Conservation (phyloP, 2,888 invertebrate species). For the Hypolimnas misippus region DNA sequence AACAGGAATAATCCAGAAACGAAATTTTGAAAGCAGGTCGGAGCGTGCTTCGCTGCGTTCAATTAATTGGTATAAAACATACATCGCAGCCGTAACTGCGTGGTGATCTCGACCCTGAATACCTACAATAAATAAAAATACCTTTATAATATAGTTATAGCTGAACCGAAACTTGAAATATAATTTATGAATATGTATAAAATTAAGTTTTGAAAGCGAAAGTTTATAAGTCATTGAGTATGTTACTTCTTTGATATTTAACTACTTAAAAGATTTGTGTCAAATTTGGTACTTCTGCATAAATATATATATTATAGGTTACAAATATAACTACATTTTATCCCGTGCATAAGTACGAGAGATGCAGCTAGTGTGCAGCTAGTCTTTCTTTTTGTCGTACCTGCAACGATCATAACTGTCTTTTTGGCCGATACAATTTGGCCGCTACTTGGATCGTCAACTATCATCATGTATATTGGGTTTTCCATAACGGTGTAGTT, state of each 20-base stretch:
- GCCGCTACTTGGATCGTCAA: conserved; percentile 76
- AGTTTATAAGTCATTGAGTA: too few species aligned
- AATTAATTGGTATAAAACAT: conserved; percentile 70
- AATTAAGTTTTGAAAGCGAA: too few species aligned
- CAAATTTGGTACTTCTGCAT: too few species aligned
- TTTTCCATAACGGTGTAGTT: conserved; percentile 76
- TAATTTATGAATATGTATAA: too few species aligned
- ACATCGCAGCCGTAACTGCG: conserved; percentile 74
- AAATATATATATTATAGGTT: too few species aligned
- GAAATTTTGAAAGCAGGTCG: conserved; percentile 66
- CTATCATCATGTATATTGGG: conserved; percentile 74
- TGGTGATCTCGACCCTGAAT: conserved; percentile 77
- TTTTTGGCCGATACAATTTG: conserved; percentile 72
- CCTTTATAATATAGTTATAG: neutral
- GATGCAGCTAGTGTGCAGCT: too few species aligned
- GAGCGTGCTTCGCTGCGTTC: conserved; percentile 66
- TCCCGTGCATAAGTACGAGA: too few species aligned
- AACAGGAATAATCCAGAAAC: conserved; percentile 77
- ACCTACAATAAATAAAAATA: conserved; percentile 54
- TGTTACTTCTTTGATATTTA: too few species aligned
- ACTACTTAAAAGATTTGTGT: too few species aligned
- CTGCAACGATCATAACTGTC: conserved; percentile 75
- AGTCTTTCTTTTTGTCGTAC: too few species aligned
- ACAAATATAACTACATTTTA: too few species aligned
- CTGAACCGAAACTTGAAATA: too few species aligned